Percentiles rank a stretch among this genome's conserved stretches.
Evolutionary conservation across 2,113 vertebrate species (phyloP).

Genomic region (Syrmaticus mikado): DNA sequence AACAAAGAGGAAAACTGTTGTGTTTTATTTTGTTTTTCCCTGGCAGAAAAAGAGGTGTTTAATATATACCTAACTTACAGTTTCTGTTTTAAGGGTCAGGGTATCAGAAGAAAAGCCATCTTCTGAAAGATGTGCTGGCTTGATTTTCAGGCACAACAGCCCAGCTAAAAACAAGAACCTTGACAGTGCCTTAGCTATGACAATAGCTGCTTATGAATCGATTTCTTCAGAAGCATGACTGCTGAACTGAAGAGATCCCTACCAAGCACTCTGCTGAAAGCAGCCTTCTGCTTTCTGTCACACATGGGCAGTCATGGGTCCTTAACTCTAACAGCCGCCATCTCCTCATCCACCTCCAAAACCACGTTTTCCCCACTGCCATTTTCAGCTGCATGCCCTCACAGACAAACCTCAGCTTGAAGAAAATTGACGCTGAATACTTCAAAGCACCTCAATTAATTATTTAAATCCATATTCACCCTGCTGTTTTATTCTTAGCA

Average conservation of each 20-base stretch:
- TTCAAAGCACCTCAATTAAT: constrained; percentile 35
- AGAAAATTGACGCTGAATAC: not conserved
- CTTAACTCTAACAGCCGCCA: not conserved
- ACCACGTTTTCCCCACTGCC: not conserved
- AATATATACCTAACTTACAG: not conserved
- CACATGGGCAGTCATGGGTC: not conserved
- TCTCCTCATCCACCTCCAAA: not conserved
- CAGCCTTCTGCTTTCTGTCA: not conserved
- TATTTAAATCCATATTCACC: constrained; percentile 58
- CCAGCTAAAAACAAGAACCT: rapidly evolving
- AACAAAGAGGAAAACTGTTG: not conserved
- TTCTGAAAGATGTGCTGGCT: not conserved
- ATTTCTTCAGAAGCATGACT: not conserved
- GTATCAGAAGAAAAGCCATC: not conserved
- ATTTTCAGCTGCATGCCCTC: not conserved
- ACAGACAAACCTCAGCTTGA: not conserved
- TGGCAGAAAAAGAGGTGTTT: not conserved
- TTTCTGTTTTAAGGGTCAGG: not conserved
- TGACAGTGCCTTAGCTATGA: not conserved
- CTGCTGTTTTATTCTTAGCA: constrained; percentile 38
- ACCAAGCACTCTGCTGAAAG: not conserved
- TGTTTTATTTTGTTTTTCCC: too few species aligned
- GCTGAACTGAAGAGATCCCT: not conserved
- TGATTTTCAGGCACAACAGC: not conserved
- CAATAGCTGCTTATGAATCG: not conserved